Base-by-base conservation (phyloP, 2,888 invertebrate species). In the Nipponacmea schrenckii region DNA sequence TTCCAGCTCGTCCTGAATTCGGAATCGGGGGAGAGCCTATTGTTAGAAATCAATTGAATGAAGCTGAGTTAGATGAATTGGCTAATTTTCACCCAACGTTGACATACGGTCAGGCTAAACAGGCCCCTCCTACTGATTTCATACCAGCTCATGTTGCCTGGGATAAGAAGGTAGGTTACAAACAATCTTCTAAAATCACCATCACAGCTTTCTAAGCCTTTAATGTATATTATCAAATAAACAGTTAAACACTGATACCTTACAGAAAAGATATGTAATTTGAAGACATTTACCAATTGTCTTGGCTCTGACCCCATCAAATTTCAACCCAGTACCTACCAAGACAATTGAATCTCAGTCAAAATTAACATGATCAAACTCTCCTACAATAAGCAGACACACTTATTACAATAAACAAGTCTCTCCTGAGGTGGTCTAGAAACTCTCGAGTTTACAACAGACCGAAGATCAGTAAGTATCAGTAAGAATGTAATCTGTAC, bases 21-120 rank as follows among this genome's bases (percentile, higher is more conserved):
- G 89, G 86, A 12, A 84, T 89, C 31, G 88, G 89, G 31, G 89
- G 88, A 20, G 84, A 79, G 27, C 83, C 86, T 14, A 81, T 89
- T 20, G 72, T 79, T 12, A 77, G 83, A 71, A 88, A 89, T 74
- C 86, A 88, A 73, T 78, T 89, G 24, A 83, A 81, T 64, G 87
- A 89, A 73, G 80, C 85, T 65, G 89, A 89, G 67, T 83, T 89
- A 20, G 87, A 88, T 77, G 86, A 87, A 68, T 76, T 89, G 27
- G 88, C 88, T 62, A 89, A 88, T 76, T 89, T 83, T 78, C 85
- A 86, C 70, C 89, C 89, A 46, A 86, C 87, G n/a, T 79, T 89
- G 62, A 88, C 89, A n/a, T 89, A 89, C 77, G 89, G 89, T 15
- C 87, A 88, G 74, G 86, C 88, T 3, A 88, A 87, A 75, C 88